phyloP scores from a whole-genome alignment of 2,888 invertebrate genomes.

The Coenonympha arcania region DNA sequence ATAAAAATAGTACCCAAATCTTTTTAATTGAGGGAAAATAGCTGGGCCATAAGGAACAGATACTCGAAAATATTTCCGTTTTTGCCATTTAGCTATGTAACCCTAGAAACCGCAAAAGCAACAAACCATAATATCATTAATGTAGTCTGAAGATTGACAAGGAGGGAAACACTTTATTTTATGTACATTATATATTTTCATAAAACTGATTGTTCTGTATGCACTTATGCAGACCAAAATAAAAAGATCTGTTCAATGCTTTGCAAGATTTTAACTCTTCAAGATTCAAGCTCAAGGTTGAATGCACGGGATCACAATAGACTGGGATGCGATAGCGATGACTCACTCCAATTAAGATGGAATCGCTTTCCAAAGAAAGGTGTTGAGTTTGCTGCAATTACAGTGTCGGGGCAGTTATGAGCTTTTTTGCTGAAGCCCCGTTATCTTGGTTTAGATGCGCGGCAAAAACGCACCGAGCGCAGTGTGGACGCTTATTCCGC shows the following conservation, averaged over 20 bases:
- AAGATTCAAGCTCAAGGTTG: neutral
- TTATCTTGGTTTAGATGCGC: constrained; percentile 64
- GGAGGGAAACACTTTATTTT: neutral
- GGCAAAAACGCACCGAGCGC: constrained; percentile 56
- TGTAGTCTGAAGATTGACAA: neutral
- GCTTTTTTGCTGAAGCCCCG: constrained; percentile 70
- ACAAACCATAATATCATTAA: neutral
- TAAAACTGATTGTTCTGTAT: neutral
- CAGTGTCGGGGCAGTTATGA: constrained; percentile 59
- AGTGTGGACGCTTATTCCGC: constrained; percentile 51
- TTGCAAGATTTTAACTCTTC: neutral
- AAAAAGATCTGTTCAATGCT: neutral
- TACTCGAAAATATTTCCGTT: no score
- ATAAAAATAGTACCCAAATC: no score
- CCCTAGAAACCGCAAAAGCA: neutral
- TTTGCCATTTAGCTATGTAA: no score
- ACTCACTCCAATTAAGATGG: constrained; percentile 61
- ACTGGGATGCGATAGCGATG: constrained; percentile 42
- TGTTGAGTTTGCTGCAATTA: constrained; percentile 65
- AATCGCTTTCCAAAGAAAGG: constrained; percentile 72
- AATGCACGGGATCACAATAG: constrained; percentile 26
- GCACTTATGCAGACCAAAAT: neutral
- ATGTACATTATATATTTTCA: neutral
- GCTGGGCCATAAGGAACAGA: no score
- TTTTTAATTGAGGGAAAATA: no score